Conservation (phyloP, 2,797 vertebrate species). For the Paramormyrops hopkinsi region DNA sequence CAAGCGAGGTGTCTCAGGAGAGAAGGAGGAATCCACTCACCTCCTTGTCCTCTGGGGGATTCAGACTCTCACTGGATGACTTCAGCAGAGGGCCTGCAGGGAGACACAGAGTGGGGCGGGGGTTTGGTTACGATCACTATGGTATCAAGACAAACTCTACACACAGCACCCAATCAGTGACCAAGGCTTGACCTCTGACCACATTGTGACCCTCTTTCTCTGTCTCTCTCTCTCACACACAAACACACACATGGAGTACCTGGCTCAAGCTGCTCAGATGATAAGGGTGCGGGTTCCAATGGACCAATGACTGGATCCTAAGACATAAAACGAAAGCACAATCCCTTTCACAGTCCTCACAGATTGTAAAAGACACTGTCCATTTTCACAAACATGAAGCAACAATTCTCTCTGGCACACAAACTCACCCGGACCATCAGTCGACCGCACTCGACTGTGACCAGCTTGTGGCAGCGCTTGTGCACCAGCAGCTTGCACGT, state of each 20-base stretch:
- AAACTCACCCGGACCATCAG: slow-evolving; percentile 62
- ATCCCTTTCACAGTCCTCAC: neutral
- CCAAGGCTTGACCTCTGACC: neutral
- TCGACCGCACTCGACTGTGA: slow-evolving; percentile 80
- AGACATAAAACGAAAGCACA: neutral
- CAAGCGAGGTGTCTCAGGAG: neutral
- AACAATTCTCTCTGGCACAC: neutral
- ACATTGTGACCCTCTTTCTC: neutral
- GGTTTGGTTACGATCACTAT: neutral
- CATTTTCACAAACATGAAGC: neutral
- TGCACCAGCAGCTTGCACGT: slow-evolving; percentile 97
- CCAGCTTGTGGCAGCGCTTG: slow-evolving; percentile 97
- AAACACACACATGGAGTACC: neutral
- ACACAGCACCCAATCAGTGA: neutral
- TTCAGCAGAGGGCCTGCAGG: slow-evolving; percentile 5
- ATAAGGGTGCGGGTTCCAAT: neutral
- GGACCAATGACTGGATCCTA: slow-evolving; percentile 15
- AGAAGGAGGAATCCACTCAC: neutral
- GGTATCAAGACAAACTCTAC: neutral
- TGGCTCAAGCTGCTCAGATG: slow-evolving; percentile 11
- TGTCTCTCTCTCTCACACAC: neutral
- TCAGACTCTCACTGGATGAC: slow-evolving; percentile 18
- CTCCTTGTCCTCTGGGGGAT: slow-evolving; percentile 16
- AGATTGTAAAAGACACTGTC: neutral
- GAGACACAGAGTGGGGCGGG: neutral